Percentiles rank a stretch among this genome's conserved stretches.
Conservation (phyloP, 2,113 vertebrate genomes). For the Anhinga anhinga region DNA sequence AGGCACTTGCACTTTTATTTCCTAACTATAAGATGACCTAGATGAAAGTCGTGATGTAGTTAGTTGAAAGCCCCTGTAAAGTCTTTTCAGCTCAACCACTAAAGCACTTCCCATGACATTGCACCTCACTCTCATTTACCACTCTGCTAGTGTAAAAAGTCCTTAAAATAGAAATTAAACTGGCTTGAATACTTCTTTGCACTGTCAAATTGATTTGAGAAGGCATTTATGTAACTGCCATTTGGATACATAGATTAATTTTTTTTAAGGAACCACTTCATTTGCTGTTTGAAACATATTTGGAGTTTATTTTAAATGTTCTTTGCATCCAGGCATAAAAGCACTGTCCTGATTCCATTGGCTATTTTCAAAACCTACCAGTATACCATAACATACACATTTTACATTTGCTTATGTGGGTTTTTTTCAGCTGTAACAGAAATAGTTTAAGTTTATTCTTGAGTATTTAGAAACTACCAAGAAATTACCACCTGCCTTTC, state of each 20-base stretch:
- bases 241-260: background rate
- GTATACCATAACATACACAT: background rate
- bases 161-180: slow-evolving; percentile 22
- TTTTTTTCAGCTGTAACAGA: background rate
- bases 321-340: background rate
- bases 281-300: background rate
- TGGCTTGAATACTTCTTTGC: background rate
- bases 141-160: background rate
- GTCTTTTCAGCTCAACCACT: background rate
- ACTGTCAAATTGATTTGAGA: slow-evolving; percentile 1
- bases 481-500: background rate
- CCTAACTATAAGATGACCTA: background rate
- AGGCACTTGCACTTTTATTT: background rate
- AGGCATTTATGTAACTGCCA: slow-evolving; percentile 17
- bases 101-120: background rate
- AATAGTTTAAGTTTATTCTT: background rate
- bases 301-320: background rate
- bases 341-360: background rate
- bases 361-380: background rate
- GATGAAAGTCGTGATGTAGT: background rate
- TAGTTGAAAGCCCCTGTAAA: background rate
- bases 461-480: background rate
- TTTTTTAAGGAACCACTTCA: background rate
- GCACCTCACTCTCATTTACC: background rate
- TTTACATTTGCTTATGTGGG: background rate